phyloP scores from a whole-genome alignment of 2,113 vertebrate genomes.

The Sinocyclocheilus anophthalmus region DNA sequence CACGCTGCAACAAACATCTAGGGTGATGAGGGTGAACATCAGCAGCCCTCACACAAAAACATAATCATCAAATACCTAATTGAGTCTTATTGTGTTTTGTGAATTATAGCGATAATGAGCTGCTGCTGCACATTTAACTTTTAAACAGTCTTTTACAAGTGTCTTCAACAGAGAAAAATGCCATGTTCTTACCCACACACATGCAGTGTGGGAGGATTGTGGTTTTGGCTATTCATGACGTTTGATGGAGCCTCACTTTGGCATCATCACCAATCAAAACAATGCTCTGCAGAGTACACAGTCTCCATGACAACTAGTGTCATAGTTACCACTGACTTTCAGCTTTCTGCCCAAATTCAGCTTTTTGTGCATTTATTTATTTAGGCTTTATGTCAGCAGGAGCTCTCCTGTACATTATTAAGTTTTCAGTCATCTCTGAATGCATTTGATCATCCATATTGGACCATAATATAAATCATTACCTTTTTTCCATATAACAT shows the following conservation, averaged over 20 bases:
- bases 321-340: constrained; percentile 39
- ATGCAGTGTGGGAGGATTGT: constrained; percentile 42
- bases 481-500: not conserved
- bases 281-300: constrained; percentile 38
- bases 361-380: constrained; percentile 17
- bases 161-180: constrained; percentile 28
- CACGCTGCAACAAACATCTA: not conserved
- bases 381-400: not conserved
- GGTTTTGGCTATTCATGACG: constrained; percentile 43
- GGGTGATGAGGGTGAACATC: not conserved
- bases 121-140: constrained; percentile 33
- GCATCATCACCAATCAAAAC: constrained; percentile 46
- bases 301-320: constrained; percentile 45
- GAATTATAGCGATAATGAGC: not conserved
- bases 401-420: not conserved
- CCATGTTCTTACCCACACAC: constrained; percentile 42
- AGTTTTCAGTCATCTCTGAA: not conserved
- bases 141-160: constrained; percentile 5
- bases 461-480: too few relatives aligned
- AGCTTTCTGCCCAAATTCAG: constrained; percentile 40
- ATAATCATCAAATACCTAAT: not conserved
- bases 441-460: not conserved
- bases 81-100: not conserved
- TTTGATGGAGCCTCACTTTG: constrained; percentile 42
- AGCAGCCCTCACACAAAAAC: not conserved